A percentile compares a stretch with the other conserved stretches of the same genome.
Evolutionary conservation across 2,113 vertebrate genomes (phyloP).

Genomic region (Tringa solitaria): DNA sequence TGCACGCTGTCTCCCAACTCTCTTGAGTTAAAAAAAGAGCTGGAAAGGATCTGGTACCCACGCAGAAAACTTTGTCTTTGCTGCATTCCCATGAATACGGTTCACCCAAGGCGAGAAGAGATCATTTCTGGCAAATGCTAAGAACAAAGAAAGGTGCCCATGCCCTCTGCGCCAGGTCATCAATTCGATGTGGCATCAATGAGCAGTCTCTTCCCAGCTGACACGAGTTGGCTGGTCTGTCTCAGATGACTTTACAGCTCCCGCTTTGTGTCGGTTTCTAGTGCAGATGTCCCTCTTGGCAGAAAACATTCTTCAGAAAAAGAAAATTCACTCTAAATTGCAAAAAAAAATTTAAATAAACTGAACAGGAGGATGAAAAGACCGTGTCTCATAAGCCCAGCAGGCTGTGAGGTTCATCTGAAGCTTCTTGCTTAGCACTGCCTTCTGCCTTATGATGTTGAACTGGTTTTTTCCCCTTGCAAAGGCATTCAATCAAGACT

Average conservation of each 20-base stretch:
- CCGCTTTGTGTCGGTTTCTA: neutral
- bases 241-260: no score
- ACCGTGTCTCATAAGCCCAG: neutral
- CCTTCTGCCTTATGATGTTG: neutral
- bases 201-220: neutral
- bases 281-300: neutral
- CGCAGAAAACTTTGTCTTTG: neutral
- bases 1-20: neutral
- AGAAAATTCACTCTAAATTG: neutral
- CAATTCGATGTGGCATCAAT: accelerated
- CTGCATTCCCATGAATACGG: neutral
- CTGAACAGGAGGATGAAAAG: neutral
- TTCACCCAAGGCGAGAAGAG: neutral
- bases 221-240: neutral
- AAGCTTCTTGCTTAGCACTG: neutral
- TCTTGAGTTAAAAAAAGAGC: neutral
- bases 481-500: neutral
- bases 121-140: neutral
- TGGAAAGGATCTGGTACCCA: neutral
- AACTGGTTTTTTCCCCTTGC: neutral
- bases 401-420: neutral
- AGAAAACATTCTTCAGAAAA: neutral
- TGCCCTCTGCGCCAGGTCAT: neutral
- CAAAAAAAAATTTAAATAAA: neutral
- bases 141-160: neutral